Evolutionary conservation across 2,888 invertebrate species (phyloP).

Genomic region (Glyphotaelius pellucidus): DNA sequence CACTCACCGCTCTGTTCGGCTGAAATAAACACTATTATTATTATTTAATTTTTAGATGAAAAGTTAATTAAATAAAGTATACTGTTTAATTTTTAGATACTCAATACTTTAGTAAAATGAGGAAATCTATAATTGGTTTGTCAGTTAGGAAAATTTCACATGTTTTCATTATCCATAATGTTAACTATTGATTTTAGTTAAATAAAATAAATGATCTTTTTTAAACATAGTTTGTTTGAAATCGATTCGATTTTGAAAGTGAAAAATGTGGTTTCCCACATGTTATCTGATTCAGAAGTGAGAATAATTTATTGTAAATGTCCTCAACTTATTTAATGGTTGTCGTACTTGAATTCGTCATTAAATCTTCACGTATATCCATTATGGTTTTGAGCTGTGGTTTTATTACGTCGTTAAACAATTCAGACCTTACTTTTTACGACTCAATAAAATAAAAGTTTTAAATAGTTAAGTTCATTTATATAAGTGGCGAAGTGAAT

Average conservation of each 20-base stretch:
- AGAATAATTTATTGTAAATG: neutral
- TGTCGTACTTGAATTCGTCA: neutral
- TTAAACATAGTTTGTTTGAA: neutral
- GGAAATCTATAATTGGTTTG: no score
- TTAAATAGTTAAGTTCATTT: neutral
- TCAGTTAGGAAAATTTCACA: no score
- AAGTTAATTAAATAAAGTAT: no score
- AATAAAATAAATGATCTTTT: no score
- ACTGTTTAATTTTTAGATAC: no score
- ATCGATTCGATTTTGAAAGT: neutral
- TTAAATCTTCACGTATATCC: neutral
- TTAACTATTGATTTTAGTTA: no score
- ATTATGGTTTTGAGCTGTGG: conserved; percentile 16
- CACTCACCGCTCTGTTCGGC: no score
- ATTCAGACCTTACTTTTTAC: conserved; percentile 9
- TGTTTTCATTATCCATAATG: no score
- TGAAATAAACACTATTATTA: no score
- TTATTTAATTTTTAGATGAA: no score
- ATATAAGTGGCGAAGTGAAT: neutral
- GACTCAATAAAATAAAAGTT: conserved; percentile 23
- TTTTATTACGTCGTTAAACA: conserved; percentile 40
- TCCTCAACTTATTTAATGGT: neutral
- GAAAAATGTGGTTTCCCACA: neutral
- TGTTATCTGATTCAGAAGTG: neutral
- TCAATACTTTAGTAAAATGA: no score